These are phyloP conservation scores for Chrysolina oricalcia DNA, from an alignment of 2,888 invertebrate genomes.

Conservation along the genomic window DNA sequence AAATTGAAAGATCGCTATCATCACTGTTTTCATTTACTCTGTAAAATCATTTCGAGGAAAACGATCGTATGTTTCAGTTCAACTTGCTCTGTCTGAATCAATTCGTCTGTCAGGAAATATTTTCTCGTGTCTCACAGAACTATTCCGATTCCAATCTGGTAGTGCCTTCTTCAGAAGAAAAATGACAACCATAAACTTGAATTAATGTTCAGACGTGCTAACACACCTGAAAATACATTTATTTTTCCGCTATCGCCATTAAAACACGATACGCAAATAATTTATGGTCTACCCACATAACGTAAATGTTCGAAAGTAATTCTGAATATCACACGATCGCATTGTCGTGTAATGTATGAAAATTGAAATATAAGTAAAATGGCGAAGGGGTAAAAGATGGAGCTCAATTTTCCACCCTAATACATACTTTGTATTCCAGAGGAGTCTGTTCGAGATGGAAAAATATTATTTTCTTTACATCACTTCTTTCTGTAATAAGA, in stretches of 20 bases:
- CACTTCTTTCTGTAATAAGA: slow-evolving; percentile 67
- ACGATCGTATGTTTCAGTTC: background rate
- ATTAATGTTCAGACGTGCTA: slow-evolving; percentile 38
- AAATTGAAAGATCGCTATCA: too few relatives aligned
- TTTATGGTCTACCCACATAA: slow-evolving; percentile 43
- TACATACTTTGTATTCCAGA: slow-evolving; percentile 70
- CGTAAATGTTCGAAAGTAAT: slow-evolving; percentile 60
- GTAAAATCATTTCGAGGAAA: too few relatives aligned
- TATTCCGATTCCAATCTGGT: too few relatives aligned
- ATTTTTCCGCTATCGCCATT: slow-evolving; percentile 46
- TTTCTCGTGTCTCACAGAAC: background rate
- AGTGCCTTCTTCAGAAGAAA: background rate
- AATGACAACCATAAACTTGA: slow-evolving; percentile 22
- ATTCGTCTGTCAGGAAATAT: background rate
- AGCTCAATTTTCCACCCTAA: slow-evolving; percentile 68
- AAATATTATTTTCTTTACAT: slow-evolving; percentile 70
- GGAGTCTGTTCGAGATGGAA: slow-evolving; percentile 68
- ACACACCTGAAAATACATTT: slow-evolving; percentile 38
- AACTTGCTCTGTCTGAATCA: background rate
- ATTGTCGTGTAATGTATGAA: slow-evolving; percentile 66
- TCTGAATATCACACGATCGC: slow-evolving; percentile 62
- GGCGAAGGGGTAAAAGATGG: slow-evolving; percentile 62
- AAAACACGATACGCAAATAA: slow-evolving; percentile 44
- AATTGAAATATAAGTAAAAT: slow-evolving; percentile 69
- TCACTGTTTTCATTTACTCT: too few relatives aligned